Percentiles rank a stretch among this genome's conserved stretches.
Evolutionary conservation across 2,113 vertebrate genomes (phyloP).

Genomic region (Macroglossus sobrinus): DNA sequence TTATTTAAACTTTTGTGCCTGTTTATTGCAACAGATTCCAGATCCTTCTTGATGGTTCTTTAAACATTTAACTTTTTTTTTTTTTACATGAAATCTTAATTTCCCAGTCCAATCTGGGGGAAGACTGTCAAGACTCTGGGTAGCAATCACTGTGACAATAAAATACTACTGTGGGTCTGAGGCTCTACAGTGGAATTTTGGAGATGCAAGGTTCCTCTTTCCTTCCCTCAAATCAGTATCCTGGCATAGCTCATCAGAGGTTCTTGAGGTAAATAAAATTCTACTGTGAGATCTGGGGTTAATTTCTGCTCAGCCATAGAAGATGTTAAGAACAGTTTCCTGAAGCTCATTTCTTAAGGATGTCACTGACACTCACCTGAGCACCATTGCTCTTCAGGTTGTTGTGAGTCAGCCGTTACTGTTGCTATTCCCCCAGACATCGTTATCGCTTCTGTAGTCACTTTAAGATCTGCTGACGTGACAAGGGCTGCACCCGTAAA

Average conservation of each 20-base stretch:
- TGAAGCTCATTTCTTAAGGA: neutral
- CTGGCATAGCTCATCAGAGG: neutral
- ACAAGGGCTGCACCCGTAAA: neutral
- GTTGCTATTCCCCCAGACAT: too few relatives aligned
- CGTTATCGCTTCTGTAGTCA: neutral
- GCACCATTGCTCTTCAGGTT: neutral
- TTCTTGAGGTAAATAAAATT: neutral
- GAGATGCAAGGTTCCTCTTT: fast-evolving
- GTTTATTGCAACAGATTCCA: neutral
- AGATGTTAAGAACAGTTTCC: neutral
- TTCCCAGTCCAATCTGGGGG: neutral
- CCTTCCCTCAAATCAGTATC: neutral
- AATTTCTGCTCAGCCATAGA: neutral
- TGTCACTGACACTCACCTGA: fast-evolving
- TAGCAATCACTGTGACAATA: neutral
- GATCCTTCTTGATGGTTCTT: neutral
- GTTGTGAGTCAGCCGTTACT: neutral
- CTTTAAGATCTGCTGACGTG: neutral
- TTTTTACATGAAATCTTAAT: neutral
- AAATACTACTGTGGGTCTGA: neutral
- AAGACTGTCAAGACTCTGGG: slow-evolving; percentile 2
- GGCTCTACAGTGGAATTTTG: neutral
- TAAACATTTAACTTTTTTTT: neutral
- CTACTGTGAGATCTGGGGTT: neutral
- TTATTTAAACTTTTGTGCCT: neutral